Conservation (phyloP, 1,140 invertebrate species). For the Drosophila pallidifrons region DNA sequence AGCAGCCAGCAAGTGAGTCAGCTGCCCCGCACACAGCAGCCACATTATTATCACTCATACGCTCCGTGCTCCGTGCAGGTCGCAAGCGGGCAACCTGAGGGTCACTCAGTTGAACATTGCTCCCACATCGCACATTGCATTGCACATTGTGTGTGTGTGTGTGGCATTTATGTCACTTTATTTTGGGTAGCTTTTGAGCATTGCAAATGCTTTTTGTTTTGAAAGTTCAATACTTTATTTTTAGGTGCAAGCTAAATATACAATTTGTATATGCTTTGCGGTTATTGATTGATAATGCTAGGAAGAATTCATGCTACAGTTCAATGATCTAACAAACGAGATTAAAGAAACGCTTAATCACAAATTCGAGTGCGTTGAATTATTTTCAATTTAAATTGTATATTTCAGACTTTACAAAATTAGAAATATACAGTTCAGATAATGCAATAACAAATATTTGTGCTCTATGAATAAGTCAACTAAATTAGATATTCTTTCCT, state of each 20-base stretch:
- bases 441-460: no score
- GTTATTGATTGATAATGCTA: no score
- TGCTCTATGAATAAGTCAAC: no score
- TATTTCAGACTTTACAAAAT: no score
- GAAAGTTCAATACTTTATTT: background rate
- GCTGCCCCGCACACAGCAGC: background rate
- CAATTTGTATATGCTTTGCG: background rate
- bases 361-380: no score
- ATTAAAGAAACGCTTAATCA: no score
- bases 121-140: background rate
- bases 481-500: no score
- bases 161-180: background rate
- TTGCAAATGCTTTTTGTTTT: constrained; percentile 37
- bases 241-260: background rate
- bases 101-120: constrained; percentile 6
- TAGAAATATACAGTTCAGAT: no score
- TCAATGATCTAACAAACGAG: no score
- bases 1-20: background rate
- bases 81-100: background rate
- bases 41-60: constrained; percentile 29
- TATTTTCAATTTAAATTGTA: no score
- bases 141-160: constrained; percentile 1
- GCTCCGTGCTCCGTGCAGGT: background rate
- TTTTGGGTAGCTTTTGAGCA: constrained; percentile 10
- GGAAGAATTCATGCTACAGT: no score